Evolutionary conservation across 2,113 vertebrate genomes (phyloP), one percentile per base, ranked within the genome.

Genomic region (Mastomys natalensis): DNA sequence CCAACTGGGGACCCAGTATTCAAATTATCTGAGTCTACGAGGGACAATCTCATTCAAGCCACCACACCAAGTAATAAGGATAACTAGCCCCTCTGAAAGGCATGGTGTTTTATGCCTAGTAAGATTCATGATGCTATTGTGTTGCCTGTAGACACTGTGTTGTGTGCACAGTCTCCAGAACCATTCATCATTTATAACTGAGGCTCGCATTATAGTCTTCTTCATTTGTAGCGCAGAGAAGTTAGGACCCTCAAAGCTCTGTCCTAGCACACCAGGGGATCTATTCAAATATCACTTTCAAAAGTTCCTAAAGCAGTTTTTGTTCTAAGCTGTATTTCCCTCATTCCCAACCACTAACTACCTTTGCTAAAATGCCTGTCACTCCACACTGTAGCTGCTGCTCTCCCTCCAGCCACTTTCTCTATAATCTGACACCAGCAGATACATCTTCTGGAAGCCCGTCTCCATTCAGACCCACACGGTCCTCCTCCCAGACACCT

Each of bases 261-360:
- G 43, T 82, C 70, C 31, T 12, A 48, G 43, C 11, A 89, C 26
- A 85, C 21, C 60, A 91, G 29, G 93, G 82, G 40, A 1, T 24
- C 48, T 66, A 81, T 70, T 74, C 45, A 55, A 58, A 91, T 40
- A 45, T 55, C 31, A 45, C 40, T 51, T 68, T 80, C 76, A 86
- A 77, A 77, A 40, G 19, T 87, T 94, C 34, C 60, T 58, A 48
- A 91, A 87, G 92, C 70, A 76, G n/a, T 93, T 95, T 70, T 92
- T 73, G 40, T 73, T 24, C 80, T 92, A 43, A 64, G 48, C 22
- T 60, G 66, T 60, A n/a, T 15, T 81, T 34, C 37, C 48, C 85
- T 24, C 90, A 73, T 76, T 88, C 58, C 43, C 31, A 89, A 19
- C 21, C 62, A 62, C 72, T 66, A 68, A 62, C 66, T 66, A 51